Conservation (phyloP, 2,113 vertebrate genomes). For the Sceloporus undulatus region DNA sequence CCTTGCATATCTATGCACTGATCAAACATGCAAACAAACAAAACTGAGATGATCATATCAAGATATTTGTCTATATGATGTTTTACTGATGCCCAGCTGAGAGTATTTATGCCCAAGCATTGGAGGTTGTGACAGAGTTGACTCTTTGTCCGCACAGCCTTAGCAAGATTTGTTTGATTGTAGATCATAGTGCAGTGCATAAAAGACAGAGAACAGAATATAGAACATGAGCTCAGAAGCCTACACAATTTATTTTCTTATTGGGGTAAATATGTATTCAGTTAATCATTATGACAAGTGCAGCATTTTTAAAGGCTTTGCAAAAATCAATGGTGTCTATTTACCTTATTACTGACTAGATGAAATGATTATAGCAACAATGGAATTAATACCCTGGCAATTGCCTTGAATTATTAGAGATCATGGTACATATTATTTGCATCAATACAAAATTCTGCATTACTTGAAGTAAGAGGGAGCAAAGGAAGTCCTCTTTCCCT, state of each 20-base stretch:
- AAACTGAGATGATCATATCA: background rate
- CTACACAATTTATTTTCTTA: background rate
- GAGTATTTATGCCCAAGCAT: background rate
- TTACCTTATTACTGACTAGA: constrained; percentile 7
- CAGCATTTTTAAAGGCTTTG: background rate
- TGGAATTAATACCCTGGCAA: constrained; percentile 22
- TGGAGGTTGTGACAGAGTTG: background rate
- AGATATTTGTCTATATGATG: background rate
- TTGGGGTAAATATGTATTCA: background rate
- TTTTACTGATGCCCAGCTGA: background rate
- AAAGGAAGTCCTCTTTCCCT: background rate
- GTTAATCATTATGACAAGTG: constrained; percentile 9
- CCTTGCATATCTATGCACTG: background rate
- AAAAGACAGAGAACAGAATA: background rate
- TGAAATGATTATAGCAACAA: constrained; percentile 38
- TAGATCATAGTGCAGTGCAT: background rate
- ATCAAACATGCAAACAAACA: background rate
- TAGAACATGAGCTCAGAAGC: background rate
- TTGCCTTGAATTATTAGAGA: constrained; percentile 34
- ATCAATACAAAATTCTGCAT: constrained; percentile 26
- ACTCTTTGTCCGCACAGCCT: background rate
- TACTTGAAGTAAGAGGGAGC: constrained; percentile 27
- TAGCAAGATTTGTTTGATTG: background rate
- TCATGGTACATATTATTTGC: background rate
- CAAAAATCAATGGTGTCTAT: background rate